phyloP scores from a whole-genome alignment of 2,888 invertebrate genomes.

The Rutpela maculata region DNA sequence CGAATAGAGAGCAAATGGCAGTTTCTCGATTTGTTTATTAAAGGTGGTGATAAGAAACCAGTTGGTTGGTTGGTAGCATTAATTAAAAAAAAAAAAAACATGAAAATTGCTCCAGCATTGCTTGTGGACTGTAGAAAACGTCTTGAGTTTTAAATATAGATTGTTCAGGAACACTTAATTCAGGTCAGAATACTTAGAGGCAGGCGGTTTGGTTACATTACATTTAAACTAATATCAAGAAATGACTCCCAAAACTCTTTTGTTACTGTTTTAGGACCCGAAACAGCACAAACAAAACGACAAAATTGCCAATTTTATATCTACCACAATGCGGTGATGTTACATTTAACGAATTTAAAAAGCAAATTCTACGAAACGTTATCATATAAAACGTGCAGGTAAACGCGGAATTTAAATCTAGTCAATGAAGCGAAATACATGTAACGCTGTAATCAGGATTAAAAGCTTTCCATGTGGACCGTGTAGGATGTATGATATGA shows the following conservation, averaged over 20 bases:
- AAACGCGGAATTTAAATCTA: conserved; percentile 16
- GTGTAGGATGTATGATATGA: background rate
- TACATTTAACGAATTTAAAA: background rate
- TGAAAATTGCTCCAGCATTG: too few relatives aligned
- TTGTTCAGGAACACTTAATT: too few relatives aligned
- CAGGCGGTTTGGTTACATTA: background rate
- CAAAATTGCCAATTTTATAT: background rate
- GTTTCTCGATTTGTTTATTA: too few relatives aligned
- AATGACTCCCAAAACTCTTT: background rate
- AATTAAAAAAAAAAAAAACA: too few relatives aligned
- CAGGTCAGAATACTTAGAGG: too few relatives aligned
- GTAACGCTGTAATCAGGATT: conserved; percentile 11
- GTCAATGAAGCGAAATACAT: background rate
- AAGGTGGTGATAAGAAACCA: too few relatives aligned
- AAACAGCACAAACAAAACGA: background rate
- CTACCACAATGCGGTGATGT: background rate
- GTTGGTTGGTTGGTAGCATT: too few relatives aligned
- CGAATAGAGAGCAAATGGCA: too few relatives aligned
- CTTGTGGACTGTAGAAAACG: too few relatives aligned
- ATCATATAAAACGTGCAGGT: conserved; percentile 3
- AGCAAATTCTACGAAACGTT: background rate
- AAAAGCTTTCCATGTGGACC: conserved; percentile 6
- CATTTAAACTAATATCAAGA: conserved; percentile 4
- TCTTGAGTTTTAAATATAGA: too few relatives aligned
- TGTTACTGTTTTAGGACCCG: background rate